Evolutionary conservation across 2,113 vertebrate species (phyloP).

Genomic region (Cynocephalus volans): DNA sequence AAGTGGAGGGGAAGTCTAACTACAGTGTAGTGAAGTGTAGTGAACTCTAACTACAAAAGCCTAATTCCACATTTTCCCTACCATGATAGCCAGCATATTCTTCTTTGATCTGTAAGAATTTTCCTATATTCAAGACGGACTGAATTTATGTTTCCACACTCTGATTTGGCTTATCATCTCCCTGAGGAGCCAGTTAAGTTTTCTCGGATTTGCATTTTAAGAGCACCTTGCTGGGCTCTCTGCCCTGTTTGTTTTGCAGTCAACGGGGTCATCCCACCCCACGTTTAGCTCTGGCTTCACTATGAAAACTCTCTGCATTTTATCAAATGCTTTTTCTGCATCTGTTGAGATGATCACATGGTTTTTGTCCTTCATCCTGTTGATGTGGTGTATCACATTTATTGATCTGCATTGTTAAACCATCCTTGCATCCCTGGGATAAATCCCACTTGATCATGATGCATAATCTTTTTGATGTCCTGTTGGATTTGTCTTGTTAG

Average conservation of each 20-base stretch:
- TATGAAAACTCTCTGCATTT: background rate
- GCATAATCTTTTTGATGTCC: no score
- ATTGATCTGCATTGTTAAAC: no score
- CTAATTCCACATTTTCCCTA: background rate
- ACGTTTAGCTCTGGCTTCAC: background rate
- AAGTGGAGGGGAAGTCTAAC: background rate
- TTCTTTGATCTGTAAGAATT: conserved; percentile 42
- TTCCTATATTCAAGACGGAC: background rate
- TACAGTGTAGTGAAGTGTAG: no score
- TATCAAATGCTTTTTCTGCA: no score
- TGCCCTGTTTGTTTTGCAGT: background rate
- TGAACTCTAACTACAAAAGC: background rate
- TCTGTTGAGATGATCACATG: no score
- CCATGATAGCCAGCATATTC: background rate
- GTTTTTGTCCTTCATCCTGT: no score
- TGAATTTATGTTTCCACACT: conserved; percentile 9
- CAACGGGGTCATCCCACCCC: no score
- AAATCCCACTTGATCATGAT: no score
- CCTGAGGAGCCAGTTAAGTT: background rate
- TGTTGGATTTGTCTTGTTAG: no score
- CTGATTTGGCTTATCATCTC: background rate
- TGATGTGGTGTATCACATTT: no score
- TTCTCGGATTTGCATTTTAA: background rate
- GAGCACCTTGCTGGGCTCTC: background rate
- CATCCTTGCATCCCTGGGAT: no score